A percentile compares a stretch with the other conserved stretches of the same genome.
These are phyloP conservation scores for Stomatorhinus walkeri DNA, from an alignment of 2,797 vertebrate species.

Conservation along the genomic window DNA sequence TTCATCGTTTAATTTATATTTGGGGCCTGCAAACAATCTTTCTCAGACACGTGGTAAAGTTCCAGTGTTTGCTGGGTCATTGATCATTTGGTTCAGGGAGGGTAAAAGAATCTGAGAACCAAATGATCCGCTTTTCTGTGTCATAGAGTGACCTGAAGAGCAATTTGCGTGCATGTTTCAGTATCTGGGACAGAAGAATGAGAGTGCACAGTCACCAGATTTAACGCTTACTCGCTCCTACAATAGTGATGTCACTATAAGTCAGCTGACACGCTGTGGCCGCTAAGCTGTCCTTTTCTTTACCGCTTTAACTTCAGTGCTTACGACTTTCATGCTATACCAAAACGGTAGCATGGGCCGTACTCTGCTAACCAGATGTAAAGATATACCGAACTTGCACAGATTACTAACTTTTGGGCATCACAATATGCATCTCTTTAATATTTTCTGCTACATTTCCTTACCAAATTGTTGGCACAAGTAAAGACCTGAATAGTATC, in stretches of 20 bases:
- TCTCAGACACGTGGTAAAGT: background rate
- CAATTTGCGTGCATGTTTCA: background rate
- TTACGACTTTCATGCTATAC: background rate
- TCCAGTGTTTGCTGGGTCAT: background rate
- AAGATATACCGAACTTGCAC: background rate
- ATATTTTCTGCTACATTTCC: background rate
- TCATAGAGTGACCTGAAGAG: background rate
- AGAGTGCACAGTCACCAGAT: background rate
- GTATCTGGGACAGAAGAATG: background rate
- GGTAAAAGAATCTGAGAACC: background rate
- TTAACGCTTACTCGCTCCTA: background rate
- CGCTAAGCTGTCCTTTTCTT: background rate
- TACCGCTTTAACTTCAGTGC: background rate
- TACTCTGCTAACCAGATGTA: background rate
- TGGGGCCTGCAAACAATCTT: background rate
- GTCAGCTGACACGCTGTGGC: background rate
- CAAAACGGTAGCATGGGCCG: background rate
- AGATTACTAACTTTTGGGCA: background rate
- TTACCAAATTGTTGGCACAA: background rate
- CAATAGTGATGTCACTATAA: background rate
- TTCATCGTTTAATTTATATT: background rate
- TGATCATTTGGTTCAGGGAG: background rate
- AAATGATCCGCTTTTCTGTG: background rate
- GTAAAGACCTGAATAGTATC: background rate
- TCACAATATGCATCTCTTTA: background rate